phyloP scores from a whole-genome alignment of 1,140 invertebrate species.

The silkworm (Bombyx mori) region DNA sequence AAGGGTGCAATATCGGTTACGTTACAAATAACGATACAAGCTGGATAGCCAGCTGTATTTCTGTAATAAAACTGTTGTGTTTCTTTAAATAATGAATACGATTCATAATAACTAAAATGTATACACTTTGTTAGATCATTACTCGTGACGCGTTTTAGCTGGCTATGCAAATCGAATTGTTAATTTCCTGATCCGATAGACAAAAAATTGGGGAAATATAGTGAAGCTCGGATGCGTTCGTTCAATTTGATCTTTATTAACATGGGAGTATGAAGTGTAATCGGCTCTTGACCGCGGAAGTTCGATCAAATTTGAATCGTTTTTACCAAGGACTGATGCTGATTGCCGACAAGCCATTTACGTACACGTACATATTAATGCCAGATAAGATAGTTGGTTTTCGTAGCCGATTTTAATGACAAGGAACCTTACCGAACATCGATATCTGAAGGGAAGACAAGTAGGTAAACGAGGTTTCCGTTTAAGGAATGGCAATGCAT shows the following conservation, averaged over 20 bases:
- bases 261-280: conserved; percentile 2
- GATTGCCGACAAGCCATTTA: conserved; percentile 3
- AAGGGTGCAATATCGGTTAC: too few species aligned
- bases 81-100: too few species aligned
- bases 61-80: too few species aligned
- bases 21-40: too few species aligned
- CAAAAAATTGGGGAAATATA: conserved; percentile 24
- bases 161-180: conserved; percentile 52
- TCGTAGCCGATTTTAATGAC: conserved; percentile 33
- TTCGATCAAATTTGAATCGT: conserved; percentile 24
- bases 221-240: conserved; percentile 16
- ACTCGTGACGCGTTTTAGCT: conserved; percentile 8
- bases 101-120: too few species aligned
- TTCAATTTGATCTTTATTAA: conserved; percentile 20
- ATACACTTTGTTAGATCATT: too few species aligned
- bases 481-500: conserved; percentile 55
- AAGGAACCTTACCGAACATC: conserved; percentile 30
- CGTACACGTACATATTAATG: conserved; percentile 18
- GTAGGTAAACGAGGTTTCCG: conserved; percentile 54
- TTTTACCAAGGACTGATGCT: conserved; percentile 23
- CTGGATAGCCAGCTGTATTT: too few species aligned
- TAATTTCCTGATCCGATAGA: conserved; percentile 47
- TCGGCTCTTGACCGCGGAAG: conserved; percentile 30
- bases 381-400: conserved; percentile 13
- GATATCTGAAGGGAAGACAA: conserved; percentile 54